These are phyloP conservation scores for Forbesichthys agassizii DNA, from an alignment of 2,113 vertebrate species.

Conservation along the genomic window DNA sequence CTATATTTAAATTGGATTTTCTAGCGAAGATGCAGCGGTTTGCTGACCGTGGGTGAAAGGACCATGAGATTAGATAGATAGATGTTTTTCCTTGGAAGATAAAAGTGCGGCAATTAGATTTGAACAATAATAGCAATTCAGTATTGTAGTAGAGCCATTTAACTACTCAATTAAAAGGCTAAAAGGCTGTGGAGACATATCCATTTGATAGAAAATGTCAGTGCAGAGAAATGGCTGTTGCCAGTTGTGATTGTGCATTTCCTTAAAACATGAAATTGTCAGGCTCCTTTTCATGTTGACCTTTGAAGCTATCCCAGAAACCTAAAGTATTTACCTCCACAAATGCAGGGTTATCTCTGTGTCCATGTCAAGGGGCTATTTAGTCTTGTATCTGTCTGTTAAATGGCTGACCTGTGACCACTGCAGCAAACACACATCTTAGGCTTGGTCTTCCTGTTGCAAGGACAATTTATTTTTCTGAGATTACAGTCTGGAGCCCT, in stretches of 20 bases:
- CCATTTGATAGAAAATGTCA: slow-evolving; percentile 30
- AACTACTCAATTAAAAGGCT: slow-evolving; percentile 47
- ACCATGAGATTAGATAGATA: neutral
- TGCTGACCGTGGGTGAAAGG: slow-evolving; percentile 25
- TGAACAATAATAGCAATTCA: slow-evolving; percentile 44
- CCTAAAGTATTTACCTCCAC: slow-evolving; percentile 4
- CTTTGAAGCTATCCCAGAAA: slow-evolving; percentile 14
- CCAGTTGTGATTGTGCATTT: neutral
- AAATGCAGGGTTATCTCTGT: slow-evolving; percentile 25
- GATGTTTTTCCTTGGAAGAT: slow-evolving; percentile 43
- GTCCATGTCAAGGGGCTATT: slow-evolving; percentile 23
- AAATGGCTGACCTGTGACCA: slow-evolving; percentile 57
- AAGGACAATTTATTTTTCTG: neutral
- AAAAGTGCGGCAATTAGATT: slow-evolving; percentile 59
- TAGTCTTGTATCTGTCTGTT: slow-evolving; percentile 41
- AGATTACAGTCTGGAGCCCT: no score
- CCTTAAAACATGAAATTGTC: neutral
- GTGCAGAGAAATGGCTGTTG: slow-evolving; percentile 29
- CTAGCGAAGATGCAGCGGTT: slow-evolving; percentile 10
- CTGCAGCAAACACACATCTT: slow-evolving; percentile 57
- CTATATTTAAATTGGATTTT: slow-evolving; percentile 8
- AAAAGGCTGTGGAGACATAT: slow-evolving; percentile 34
- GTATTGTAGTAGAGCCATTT: slow-evolving; percentile 42
- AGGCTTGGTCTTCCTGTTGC: slow-evolving; percentile 40
- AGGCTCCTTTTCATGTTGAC: slow-evolving; percentile 25